These are phyloP conservation scores for Apamea anceps DNA, from an alignment of 2,888 invertebrate species.

Conservation along the genomic window DNA sequence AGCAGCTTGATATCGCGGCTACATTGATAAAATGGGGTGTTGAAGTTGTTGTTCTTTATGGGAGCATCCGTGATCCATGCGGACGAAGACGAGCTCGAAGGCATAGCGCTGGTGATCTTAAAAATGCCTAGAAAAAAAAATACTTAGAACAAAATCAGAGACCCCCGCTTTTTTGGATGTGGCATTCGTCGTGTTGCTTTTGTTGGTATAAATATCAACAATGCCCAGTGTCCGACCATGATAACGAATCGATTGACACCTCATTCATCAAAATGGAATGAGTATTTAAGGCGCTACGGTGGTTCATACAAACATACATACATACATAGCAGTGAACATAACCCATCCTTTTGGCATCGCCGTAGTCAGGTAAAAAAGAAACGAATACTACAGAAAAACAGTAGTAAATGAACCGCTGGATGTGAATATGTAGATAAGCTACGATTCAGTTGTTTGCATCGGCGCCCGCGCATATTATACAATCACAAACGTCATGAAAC, in stretches of 20 bases:
- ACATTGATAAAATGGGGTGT: not conserved
- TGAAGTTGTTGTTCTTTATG: not conserved
- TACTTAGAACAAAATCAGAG: not conserved
- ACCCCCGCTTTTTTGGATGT: not conserved
- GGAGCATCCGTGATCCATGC: not conserved
- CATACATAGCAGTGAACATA: not conserved
- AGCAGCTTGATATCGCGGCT: not conserved
- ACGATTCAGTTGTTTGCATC: slow-evolving; percentile 3
- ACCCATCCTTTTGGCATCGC: not conserved
- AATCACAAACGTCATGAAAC: slow-evolving; percentile 32
- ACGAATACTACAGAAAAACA: not conserved
- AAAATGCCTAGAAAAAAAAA: not conserved
- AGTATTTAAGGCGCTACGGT: too few relatives aligned
- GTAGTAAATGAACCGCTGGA: not conserved
- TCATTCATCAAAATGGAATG: too few relatives aligned
- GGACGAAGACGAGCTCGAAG: not conserved
- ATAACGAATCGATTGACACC: too few relatives aligned
- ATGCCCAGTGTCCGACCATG: too few relatives aligned
- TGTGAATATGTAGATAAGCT: not conserved
- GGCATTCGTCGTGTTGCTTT: not conserved
- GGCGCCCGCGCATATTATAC: slow-evolving; percentile 21
- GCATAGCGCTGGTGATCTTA: not conserved
- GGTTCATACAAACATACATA: not conserved
- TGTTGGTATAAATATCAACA: not conserved
- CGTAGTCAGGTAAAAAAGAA: too few relatives aligned